These are phyloP conservation scores for Scelioninae gen. 2 DNA, from an alignment of 2,888 invertebrate species.

Conservation along the genomic window DNA sequence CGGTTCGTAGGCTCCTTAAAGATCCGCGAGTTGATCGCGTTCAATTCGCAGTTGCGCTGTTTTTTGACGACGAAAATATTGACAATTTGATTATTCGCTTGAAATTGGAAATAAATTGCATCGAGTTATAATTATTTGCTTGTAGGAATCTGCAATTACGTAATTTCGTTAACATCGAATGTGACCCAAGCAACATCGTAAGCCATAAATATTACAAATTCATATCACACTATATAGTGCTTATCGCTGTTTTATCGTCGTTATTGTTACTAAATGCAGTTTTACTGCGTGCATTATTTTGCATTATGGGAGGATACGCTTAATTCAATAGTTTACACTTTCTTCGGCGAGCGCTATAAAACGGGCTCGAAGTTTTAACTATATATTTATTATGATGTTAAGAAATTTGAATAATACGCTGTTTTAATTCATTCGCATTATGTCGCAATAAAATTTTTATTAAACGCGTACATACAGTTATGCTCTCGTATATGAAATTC, in stretches of 20 bases:
- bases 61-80: too few species aligned
- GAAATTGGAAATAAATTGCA: too few species aligned
- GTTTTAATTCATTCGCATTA: conserved; percentile 44
- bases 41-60: too few species aligned
- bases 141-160: too few species aligned
- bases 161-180: not conserved
- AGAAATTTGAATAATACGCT: conserved; percentile 44
- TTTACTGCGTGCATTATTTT: conserved; percentile 46
- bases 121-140: too few species aligned
- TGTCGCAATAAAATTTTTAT: conserved; percentile 32
- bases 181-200: not conserved
- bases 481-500: too few species aligned
- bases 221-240: conserved; percentile 32
- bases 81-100: too few species aligned
- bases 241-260: conserved; percentile 39
- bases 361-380: conserved; percentile 34
- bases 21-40: too few species aligned
- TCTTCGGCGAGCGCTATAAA: conserved; percentile 38
- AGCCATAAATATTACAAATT: conserved; percentile 30
- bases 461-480: conserved; percentile 26
- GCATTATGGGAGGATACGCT: conserved; percentile 30
- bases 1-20: too few species aligned
- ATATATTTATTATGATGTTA: conserved; percentile 48
- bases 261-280: conserved; percentile 48
- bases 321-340: conserved; percentile 48